Conservation (phyloP, 2,888 invertebrate species). For the Clistopyga incitator region DNA sequence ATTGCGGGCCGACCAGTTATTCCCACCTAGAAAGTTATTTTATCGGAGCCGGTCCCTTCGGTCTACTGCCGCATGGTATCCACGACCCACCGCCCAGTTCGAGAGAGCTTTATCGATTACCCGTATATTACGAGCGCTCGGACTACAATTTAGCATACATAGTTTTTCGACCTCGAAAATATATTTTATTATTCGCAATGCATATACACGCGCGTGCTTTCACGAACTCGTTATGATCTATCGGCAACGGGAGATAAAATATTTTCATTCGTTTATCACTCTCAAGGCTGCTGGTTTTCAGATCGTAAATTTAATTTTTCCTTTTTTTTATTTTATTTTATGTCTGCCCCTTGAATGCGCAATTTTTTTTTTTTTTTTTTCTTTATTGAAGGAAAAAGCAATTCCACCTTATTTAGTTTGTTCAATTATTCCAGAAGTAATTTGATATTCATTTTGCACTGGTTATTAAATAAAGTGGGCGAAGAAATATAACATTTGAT, state of each 20-base stretch:
- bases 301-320: neutral
- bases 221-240: slow-evolving; percentile 26
- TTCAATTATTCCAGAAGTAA: no score
- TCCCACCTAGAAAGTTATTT: slow-evolving; percentile 66
- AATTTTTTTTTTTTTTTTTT: neutral
- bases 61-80: slow-evolving; percentile 1
- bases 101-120: slow-evolving; percentile 45
- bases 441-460: no score
- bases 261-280: slow-evolving; percentile 12
- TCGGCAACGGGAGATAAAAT: slow-evolving; percentile 19
- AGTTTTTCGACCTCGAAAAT: slow-evolving; percentile 47
- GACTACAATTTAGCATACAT: slow-evolving; percentile 17
- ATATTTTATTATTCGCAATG: slow-evolving; percentile 31
- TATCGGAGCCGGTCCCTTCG: slow-evolving; percentile 44
- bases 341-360: neutral
- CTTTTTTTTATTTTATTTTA: no score
- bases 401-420: no score
- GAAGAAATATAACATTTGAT: no score
- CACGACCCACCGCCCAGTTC: slow-evolving; percentile 19
- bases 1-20: slow-evolving; percentile 63
- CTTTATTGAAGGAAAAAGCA: neutral
- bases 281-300: neutral
- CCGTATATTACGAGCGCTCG: slow-evolving; percentile 24
- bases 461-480: no score
- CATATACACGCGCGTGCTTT: slow-evolving; percentile 6